Percentiles rank a stretch among this genome's conserved stretches.
Conservation (phyloP, 2,888 invertebrate species). For the Diachrysia chrysitis region DNA sequence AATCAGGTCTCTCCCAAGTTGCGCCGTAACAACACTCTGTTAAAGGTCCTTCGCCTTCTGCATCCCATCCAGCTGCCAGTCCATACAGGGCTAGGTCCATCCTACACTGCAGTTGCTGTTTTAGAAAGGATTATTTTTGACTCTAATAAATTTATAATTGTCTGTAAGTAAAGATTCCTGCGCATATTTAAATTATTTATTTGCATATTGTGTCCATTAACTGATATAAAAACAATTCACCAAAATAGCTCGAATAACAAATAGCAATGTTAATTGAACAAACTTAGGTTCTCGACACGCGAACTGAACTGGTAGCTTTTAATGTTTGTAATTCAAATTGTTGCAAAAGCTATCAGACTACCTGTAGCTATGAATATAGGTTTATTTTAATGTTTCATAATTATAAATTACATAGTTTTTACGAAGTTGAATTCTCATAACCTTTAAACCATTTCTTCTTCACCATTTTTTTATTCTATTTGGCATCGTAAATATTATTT, state of each 20-base stretch:
- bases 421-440: not conserved
- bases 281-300: constrained; percentile 2
- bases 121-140: no score
- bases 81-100: no score
- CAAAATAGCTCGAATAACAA: not conserved
- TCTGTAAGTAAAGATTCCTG: no score
- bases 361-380: constrained; percentile 1
- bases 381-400: not conserved
- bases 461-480: not conserved
- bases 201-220: not conserved
- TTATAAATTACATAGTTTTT: not conserved
- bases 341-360: constrained; percentile 4
- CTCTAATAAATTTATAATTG: no score
- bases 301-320: not conserved
- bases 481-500: no score
- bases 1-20: no score
- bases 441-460: not conserved
- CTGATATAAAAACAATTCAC: not conserved
- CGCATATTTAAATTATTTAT: not conserved
- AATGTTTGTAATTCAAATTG: constrained; percentile 4
- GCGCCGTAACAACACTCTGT: no score
- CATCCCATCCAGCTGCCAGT: no score
- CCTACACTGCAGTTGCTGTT: no score
- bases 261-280: constrained; percentile 2
- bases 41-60: no score